These are phyloP conservation scores for Caloenas nicobarica DNA, from an alignment of 2,113 vertebrate genomes.

Conservation along the genomic window DNA sequence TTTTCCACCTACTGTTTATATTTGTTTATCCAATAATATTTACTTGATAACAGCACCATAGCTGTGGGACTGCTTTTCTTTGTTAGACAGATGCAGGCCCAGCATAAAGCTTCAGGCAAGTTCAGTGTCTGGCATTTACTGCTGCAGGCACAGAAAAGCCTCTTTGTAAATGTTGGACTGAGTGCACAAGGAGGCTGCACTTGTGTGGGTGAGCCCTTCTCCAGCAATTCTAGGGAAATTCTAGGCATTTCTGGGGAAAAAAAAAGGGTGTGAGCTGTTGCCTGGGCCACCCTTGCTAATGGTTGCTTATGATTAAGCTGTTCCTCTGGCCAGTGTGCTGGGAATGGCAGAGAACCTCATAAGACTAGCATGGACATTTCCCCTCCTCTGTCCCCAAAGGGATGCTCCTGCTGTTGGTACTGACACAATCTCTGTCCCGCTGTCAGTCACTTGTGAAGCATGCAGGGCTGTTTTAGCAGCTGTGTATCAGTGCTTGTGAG, in stretches of 20 bases:
- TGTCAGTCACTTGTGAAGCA: background rate
- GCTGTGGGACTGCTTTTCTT: background rate
- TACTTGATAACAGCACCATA: background rate
- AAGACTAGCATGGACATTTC: background rate
- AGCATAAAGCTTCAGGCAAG: background rate
- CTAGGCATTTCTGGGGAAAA: background rate
- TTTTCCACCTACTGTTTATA: background rate
- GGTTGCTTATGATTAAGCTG: background rate
- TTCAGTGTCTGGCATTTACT: background rate
- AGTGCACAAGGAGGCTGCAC: background rate
- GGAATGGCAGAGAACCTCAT: background rate
- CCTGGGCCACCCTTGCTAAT: background rate
- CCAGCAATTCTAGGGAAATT: background rate
- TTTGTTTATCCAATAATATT: background rate
- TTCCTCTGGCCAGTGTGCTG: background rate
- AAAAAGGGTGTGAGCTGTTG: background rate
- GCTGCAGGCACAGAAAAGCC: background rate
- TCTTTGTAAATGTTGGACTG: fast-evolving
- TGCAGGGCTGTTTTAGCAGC: background rate
- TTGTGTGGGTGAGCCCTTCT: background rate
- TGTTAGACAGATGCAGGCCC: background rate
- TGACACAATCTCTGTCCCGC: background rate
- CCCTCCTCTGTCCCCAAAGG: background rate
- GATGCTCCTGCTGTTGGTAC: background rate
- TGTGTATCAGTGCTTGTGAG: background rate